Evolutionary conservation across 2,888 invertebrate species (phyloP), one percentile per base, ranked within the genome.

Genomic region (Dryomyza anilis): DNA sequence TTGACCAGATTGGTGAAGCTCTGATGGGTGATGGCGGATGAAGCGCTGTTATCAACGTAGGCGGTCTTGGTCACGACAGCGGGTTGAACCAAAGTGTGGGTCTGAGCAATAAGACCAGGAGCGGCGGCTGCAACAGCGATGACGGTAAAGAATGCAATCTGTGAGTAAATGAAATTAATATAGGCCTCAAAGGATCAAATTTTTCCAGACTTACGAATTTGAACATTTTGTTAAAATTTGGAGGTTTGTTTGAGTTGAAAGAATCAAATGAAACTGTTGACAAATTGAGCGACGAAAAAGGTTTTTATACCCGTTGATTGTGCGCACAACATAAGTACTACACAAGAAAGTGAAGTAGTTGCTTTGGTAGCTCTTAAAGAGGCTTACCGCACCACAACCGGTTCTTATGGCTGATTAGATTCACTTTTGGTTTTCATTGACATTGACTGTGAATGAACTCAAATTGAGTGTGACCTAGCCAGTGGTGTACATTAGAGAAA

Each of bases 131-230:
- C 82, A 55, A 80, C 74, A 65, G 88, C 86, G 75, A 86, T 81
- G 71, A 88, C 83, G 84, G 87, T 87, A 80, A 87, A 87, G 82
- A 89, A 85, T 84, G 87, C 87, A 85, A 88, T 65, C 77, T 77
- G 53, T 10, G 23, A 29, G 12, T 30, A n/a, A n/a, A n/a, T 12
- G 23, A 27, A n/a, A 50, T 50, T 27, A 21, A 14, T 39, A 39
- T 23, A 46, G 21, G 6, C 14, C 12, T 23, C 5, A 14, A 39
- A 43, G 36, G 14, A 14, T 1, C 3, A 16, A 16, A 65, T 12
- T 39, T 27, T 30, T 0, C 12, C 5, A 6, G 19, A 77, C 82
- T 80, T 74, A 83, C 82, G 74, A 81, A 75, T 78, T 81, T 81
- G 76, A 80, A 82, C 83, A 83, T 83, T 71, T 77, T 81, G 71